Percentiles rank a stretch among this genome's conserved stretches.
Conservation (phyloP, 2,113 vertebrate genomes). For the Nothobranchius kuhntae region DNA sequence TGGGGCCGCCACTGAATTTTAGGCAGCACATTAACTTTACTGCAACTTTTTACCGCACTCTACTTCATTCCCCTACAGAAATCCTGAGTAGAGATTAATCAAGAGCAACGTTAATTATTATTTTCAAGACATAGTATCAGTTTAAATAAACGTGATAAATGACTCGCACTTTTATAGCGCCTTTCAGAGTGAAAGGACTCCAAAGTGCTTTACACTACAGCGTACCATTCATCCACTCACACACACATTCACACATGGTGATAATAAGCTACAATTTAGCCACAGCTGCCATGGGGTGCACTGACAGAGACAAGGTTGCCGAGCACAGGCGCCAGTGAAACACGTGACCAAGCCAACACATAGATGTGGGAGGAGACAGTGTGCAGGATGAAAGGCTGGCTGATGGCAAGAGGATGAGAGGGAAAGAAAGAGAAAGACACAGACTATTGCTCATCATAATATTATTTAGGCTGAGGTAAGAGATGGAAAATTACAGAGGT, state of each 20-base stretch:
- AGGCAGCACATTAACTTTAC: too few species aligned
- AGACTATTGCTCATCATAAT: slow-evolving; percentile 54
- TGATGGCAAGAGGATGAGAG: slow-evolving; percentile 33
- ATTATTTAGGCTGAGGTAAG: slow-evolving; percentile 51
- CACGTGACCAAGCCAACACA: slow-evolving; percentile 16
- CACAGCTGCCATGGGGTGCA: too few species aligned
- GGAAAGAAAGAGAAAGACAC: slow-evolving; percentile 23
- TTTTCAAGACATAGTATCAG: too few species aligned
- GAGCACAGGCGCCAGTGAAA: slow-evolving; percentile 3
- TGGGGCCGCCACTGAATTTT: too few species aligned
- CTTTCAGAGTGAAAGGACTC: slow-evolving; percentile 14
- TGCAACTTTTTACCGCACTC: too few species aligned
- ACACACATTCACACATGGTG: too few species aligned
- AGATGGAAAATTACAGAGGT: slow-evolving; percentile 55
- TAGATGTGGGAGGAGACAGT: slow-evolving; percentile 9
- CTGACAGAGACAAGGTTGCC: too few species aligned
- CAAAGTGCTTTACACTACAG: too few species aligned
- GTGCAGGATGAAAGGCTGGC: slow-evolving; percentile 37
- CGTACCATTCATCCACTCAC: too few species aligned
- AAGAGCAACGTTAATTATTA: not conserved
- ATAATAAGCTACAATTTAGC: too few species aligned
- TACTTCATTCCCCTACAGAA: not conserved
- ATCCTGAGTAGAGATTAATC: slow-evolving; percentile 8
- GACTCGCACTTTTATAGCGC: too few species aligned
- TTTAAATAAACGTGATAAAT: too few species aligned